Base-by-base conservation (phyloP, 2,113 vertebrate genomes). In the Abramis brama region DNA sequence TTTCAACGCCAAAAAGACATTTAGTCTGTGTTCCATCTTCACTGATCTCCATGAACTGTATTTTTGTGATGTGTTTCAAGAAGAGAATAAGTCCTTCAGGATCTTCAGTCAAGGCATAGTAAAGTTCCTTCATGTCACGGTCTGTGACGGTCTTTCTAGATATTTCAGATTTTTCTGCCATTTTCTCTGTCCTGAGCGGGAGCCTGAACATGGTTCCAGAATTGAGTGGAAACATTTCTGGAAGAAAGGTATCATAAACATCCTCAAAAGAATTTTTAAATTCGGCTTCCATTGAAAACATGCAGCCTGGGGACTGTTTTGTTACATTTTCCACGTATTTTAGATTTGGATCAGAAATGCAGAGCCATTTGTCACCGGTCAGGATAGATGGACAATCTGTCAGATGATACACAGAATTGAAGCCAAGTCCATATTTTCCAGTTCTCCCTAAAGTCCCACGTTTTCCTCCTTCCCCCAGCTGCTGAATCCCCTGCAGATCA, bases 311-410 rank as follows among this genome's bases (percentile, higher is more conserved):
- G 15, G 88, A 84, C 45, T 91, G 82, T 17, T 36, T 86, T 86
- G 92, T 89, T 50, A 91, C 74, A 11, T 6, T 52, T 13, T 95
- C 90, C 59, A 96, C 62, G 2, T 94, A 97, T 50, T 64, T 78
- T 23, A 90, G 74, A 79, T 96, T 94, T 10, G 96, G 96, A 89
- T 97, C 96, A 82, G 90, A 97, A 90, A 96, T 91, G 87, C 96
- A 95, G 23, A 97, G 91, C 23, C 82, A 27, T 23, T 93, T 71
- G 86, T 97, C 94, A 73, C 94, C 95, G 0, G 93, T 95, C n/a
- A 97, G 75, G 62, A 97, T 96, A 4, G 95, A 94, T 21, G 96
- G 96, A 55, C 96, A 97, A 83, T 97, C 96, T 52, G 96, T 97
- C 59, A 96, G 91, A 89, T 96, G 95, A 89, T 94, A 97, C 86